phyloP scores from a whole-genome alignment of 2,888 invertebrate species.

The Trichacis sp. region DNA sequence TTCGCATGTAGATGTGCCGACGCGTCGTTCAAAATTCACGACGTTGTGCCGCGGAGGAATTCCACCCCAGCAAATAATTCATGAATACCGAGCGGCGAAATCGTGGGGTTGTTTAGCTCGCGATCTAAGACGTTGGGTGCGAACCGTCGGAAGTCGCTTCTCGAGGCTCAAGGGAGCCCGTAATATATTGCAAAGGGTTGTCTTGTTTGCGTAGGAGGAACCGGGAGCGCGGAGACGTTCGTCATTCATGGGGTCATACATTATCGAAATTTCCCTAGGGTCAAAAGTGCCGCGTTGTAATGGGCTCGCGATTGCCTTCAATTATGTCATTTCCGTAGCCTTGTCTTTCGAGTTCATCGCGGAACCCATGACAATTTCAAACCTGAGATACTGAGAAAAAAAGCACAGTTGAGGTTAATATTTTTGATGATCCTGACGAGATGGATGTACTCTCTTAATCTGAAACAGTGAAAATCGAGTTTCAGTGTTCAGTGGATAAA shows the following conservation, averaged over 20 bases:
- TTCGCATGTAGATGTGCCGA: not conserved
- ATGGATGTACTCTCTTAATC: too few relatives aligned
- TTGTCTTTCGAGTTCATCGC: too few relatives aligned
- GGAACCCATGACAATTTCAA: too few relatives aligned
- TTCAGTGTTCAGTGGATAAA: too few relatives aligned
- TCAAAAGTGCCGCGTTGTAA: slow-evolving; percentile 22
- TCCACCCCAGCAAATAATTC: slow-evolving; percentile 40
- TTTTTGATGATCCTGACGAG: too few relatives aligned
- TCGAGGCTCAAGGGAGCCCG: slow-evolving; percentile 22
- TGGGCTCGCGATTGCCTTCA: not conserved
- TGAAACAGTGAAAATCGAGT: too few relatives aligned
- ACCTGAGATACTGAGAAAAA: too few relatives aligned
- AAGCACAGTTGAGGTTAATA: too few relatives aligned
- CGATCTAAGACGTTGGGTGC: slow-evolving; percentile 38
- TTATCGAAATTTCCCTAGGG: slow-evolving; percentile 41
- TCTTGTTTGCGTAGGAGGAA: slow-evolving; percentile 45
- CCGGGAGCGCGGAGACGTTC: slow-evolving; percentile 36
- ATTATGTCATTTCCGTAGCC: not conserved
- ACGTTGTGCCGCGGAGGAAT: slow-evolving; percentile 43
- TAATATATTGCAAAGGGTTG: slow-evolving; percentile 47
- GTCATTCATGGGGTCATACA: slow-evolving; percentile 45
- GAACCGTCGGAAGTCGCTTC: slow-evolving; percentile 28
- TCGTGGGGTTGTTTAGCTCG: slow-evolving; percentile 52
- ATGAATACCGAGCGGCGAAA: slow-evolving; percentile 56
- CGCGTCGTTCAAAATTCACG: slow-evolving; percentile 55